Conservation (phyloP, 1,140 invertebrate genomes). For the Plutomurus gul region DNA sequence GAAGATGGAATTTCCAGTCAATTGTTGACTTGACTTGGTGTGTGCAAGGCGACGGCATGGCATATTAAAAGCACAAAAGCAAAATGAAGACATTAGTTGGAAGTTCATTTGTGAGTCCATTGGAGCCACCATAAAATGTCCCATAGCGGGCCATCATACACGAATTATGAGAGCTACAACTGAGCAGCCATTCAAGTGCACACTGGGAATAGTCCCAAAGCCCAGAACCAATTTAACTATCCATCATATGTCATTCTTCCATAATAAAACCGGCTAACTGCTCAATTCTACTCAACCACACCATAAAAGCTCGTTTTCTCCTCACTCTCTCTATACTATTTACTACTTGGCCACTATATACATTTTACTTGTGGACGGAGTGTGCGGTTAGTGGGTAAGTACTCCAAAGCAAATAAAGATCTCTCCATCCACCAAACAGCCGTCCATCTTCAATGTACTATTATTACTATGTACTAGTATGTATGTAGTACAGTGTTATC, state of each 20-base stretch:
- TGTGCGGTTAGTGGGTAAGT: too few species aligned
- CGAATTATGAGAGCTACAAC: conserved; percentile 24
- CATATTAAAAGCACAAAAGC: conserved; percentile 4
- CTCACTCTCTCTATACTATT: neutral
- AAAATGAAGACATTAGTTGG: conserved; percentile 41
- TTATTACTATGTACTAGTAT: neutral
- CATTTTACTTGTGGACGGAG: neutral
- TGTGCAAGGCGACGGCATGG: neutral
- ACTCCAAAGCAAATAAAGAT: conserved; percentile 4
- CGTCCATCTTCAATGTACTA: too few species aligned
- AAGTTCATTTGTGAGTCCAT: conserved; percentile 30
- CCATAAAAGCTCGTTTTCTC: conserved; percentile 5
- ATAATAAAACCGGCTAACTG: conserved; percentile 23
- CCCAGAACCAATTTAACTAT: conserved; percentile 44
- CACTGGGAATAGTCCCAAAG: neutral
- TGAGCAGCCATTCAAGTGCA: neutral
- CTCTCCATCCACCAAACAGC: neutral
- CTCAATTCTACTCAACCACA: conserved; percentile 10
- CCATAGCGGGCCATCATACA: conserved; percentile 30
- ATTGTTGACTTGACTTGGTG: conserved; percentile 13
- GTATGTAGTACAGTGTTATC: too few species aligned
- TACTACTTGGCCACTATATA: neutral
- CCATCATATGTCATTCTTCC: conserved; percentile 35
- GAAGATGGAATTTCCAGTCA: neutral
- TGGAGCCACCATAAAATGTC: conserved; percentile 32